A percentile compares a stretch with the other conserved stretches of the same genome.
Conservation (phyloP, 2,888 invertebrate genomes). For the Eupithecia inturbata region DNA sequence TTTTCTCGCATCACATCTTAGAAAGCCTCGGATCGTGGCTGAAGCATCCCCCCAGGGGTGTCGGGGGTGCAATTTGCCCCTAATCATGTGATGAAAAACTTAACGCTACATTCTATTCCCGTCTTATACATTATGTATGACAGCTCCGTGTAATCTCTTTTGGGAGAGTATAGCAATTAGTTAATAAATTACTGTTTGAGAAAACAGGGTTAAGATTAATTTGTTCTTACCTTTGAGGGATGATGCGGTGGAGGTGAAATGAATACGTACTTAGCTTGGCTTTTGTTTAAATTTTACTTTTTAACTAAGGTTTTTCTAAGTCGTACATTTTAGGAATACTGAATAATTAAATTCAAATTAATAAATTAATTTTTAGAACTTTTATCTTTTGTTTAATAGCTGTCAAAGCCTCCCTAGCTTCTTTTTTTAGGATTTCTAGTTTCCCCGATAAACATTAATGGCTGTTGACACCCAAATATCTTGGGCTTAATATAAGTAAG, state of each 20-base stretch:
- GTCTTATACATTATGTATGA: slow-evolving; percentile 43
- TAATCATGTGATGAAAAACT: slow-evolving; percentile 83
- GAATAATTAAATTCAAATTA: too few relatives aligned
- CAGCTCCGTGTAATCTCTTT: slow-evolving; percentile 49
- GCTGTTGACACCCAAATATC: too few relatives aligned
- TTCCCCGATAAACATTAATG: too few relatives aligned
- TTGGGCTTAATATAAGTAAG: too few relatives aligned
- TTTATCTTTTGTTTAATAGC: too few relatives aligned
- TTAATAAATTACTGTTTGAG: slow-evolving; percentile 39
- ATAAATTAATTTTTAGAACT: too few relatives aligned
- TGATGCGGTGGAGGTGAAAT: slow-evolving; percentile 17
- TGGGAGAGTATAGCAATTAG: slow-evolving; percentile 51
- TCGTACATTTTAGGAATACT: too few relatives aligned
- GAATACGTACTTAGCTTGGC: neutral
- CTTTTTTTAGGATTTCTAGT: too few relatives aligned
- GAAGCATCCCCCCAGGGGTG: slow-evolving; percentile 51
- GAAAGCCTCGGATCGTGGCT: slow-evolving; percentile 66
- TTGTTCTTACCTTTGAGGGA: slow-evolving; percentile 37
- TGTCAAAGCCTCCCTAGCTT: too few relatives aligned
- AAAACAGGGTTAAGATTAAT: slow-evolving; percentile 42
- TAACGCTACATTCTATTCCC: slow-evolving; percentile 56
- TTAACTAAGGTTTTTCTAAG: too few relatives aligned
- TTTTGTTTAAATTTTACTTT: too few relatives aligned
- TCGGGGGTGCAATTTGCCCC: slow-evolving; percentile 67
- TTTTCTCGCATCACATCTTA: slow-evolving; percentile 46